Percentiles rank a stretch among this genome's conserved stretches.
Evolutionary conservation across 2,888 invertebrate species (phyloP).

Genomic region (Rhyacophila evoluta): DNA sequence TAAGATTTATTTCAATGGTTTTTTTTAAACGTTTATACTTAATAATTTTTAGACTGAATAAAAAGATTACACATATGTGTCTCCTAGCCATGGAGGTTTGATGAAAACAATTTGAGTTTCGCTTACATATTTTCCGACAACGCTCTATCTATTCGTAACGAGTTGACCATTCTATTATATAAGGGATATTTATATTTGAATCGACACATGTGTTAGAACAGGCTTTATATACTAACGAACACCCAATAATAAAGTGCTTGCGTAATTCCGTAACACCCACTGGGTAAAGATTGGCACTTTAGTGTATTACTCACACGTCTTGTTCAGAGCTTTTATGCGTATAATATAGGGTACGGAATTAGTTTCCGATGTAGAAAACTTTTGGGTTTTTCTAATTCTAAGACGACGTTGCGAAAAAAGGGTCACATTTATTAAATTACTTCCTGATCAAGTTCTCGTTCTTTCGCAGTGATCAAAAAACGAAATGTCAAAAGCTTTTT

Average conservation of each 20-base stretch:
- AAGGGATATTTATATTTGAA: too few relatives aligned
- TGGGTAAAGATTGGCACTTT: background rate
- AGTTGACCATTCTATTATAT: too few relatives aligned
- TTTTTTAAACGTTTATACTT: too few relatives aligned
- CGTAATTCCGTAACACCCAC: background rate
- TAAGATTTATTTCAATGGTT: too few relatives aligned
- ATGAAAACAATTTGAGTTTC: too few relatives aligned
- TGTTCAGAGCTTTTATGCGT: background rate
- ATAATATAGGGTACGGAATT: background rate
- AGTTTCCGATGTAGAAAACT: background rate
- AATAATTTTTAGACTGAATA: too few relatives aligned
- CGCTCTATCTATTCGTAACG: too few relatives aligned
- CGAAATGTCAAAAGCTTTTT: background rate
- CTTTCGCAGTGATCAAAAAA: background rate
- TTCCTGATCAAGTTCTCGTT: slow-evolving; percentile 4
- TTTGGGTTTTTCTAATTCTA: slow-evolving; percentile 8
- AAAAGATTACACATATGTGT: too few relatives aligned
- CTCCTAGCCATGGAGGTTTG: too few relatives aligned
- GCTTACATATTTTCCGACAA: too few relatives aligned
- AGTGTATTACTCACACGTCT: background rate
- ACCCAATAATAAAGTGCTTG: background rate
- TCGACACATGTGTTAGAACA: too few relatives aligned
- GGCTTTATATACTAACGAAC: background rate
- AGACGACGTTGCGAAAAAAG: background rate
- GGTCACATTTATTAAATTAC: slow-evolving; percentile 2